Evolutionary conservation across 2,113 vertebrate genomes (phyloP), one percentile per base, ranked within the genome.

Genomic region (Ornithorhynchus anatinus): DNA sequence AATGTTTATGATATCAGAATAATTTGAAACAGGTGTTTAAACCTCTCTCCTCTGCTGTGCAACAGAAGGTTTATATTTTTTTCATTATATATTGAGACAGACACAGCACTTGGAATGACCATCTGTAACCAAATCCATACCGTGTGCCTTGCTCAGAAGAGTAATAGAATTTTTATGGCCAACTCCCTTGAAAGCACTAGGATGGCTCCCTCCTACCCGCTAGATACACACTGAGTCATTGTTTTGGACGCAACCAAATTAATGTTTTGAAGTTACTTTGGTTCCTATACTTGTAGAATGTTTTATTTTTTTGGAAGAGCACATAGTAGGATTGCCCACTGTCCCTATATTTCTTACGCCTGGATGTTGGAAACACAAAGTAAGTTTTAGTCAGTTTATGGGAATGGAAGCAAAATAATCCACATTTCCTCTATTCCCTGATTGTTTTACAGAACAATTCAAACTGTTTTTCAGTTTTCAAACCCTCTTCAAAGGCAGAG

Each of bases 11-110:
- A 83, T 69, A 84, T 74, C 77, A 81, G 64, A 72, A 79, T 88
- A 86, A 93, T 90, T 80, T 80, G 86, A 88, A 92, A 68, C 93
- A 94, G 93, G 91, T 94, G 90, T 87, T 92, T 11, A 64, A 89
- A 70, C 70, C 64, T 90, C 78, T 78, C 14, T 53, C 27, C 65
- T 90, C 59, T 60, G 42, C 89, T 80, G 72, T 17, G 37, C 59
- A 84, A 76, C 91, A 92, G 92, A 92, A 91, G 88, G 86, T 85
- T 93, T 89, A 88, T 91, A 40, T 88, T 86, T 88, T 89, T 92
- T 92, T 89, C 77, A 90, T 90, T 82, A 72, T 62, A 35, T 85
- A 71, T 64, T 78, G 75, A 87, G 88, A 73, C 59, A 82, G 86
- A 88, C 57, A 69, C 13, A 43, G 52, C 31, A 67, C 82, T 86